Evolutionary conservation across 2,888 invertebrate genomes (phyloP), one percentile per base, ranked within the genome.

Genomic region (Nomada fabriciana): DNA sequence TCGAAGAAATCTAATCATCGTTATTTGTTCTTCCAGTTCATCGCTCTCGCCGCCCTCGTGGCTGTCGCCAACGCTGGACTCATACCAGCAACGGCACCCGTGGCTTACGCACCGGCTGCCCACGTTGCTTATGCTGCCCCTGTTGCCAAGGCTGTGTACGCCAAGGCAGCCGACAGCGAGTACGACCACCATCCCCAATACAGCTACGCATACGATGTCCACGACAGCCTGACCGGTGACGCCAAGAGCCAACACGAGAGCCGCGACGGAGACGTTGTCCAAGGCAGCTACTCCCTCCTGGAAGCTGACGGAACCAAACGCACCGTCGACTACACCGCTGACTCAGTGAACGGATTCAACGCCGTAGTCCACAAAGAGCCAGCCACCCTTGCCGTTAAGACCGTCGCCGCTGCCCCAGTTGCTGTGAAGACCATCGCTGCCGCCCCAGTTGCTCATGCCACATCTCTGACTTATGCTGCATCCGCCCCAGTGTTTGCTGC

Each of bases 31-130:
- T 85, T 86, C 7, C 80, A 92, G 94, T 89, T 94, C 65, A 80
- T 94, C 79, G 90, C 92, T 65, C 80, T 94, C 53, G 90, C 90
- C 83, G 90, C 91, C 75, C 85, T 94, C 57, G 94, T 87, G 91
- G 94, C 87, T 82, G 94, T 94, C 63, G 94, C 95, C 53, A 95
- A 82, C 74, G 95, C 95, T 90, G 95, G 95, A 5, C 36, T 36
- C 36, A 36, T 36, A 36, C 36, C 36, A 36, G 36, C 36, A 36
- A 36, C 36, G 36, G 94, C 68, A 89, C 94, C 88, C 91, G 42
- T 88, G 29, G 86, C 76, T 10, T 75, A 75, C 60, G 65, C 65
- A 1, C 73, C 43, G 10, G 25, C 42, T 15, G 47, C 47, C 47
- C 47, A 13, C 47, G 47, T 47, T 11, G 47, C 47, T 15, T 11